Percentiles rank a stretch among this genome's conserved stretches.
Conservation (phyloP, 2,797 vertebrate genomes). For the Acipenser ruthenus region DNA sequence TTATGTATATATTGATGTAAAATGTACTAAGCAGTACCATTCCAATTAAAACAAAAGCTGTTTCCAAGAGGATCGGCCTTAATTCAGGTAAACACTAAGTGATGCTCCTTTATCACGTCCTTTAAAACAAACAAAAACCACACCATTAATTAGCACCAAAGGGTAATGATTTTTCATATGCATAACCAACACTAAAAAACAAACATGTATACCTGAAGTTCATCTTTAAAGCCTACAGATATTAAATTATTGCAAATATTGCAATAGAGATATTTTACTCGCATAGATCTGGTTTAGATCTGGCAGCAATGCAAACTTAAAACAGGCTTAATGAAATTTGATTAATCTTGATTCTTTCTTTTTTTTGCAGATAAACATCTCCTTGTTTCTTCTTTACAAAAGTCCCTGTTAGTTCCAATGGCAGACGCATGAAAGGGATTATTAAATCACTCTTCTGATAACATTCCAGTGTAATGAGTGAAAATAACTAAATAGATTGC, state of each 20-base stretch:
- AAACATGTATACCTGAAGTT: background rate
- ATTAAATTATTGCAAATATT: background rate
- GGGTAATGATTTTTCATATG: too few relatives aligned
- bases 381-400: background rate
- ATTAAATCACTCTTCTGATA: slow-evolving; percentile 7
- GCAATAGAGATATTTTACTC: background rate
- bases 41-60: too few relatives aligned
- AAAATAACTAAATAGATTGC: background rate
- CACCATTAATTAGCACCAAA: too few relatives aligned
- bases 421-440: background rate
- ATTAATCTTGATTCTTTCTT: background rate
- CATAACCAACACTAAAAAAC: background rate
- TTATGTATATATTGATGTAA: background rate
- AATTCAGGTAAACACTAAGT: too few relatives aligned
- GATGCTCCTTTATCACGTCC: too few relatives aligned
- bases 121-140: too few relatives aligned
- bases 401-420: background rate
- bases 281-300: background rate
- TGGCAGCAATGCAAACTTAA: background rate
- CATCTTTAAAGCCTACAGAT: background rate
- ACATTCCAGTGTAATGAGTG: slow-evolving; percentile 9
- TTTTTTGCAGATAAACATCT: background rate
- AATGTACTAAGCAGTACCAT: too few relatives aligned
- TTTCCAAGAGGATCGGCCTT: too few relatives aligned
- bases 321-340: background rate